Conservation (phyloP, 2,888 invertebrate genomes). For the Andrena marginata region DNA sequence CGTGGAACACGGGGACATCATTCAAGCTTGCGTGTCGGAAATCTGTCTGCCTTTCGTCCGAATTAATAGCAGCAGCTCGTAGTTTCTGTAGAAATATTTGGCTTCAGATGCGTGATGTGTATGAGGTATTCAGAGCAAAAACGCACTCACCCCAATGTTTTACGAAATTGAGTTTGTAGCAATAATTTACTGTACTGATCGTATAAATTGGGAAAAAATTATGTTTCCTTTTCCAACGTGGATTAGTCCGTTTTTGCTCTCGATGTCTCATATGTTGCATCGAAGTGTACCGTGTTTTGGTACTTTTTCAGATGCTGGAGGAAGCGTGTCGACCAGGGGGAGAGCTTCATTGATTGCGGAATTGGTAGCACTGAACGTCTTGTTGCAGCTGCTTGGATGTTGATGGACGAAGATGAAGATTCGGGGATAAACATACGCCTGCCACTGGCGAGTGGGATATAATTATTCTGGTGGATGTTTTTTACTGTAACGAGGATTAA, state of each 20-base stretch:
- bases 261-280: neutral
- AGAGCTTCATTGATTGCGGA: constrained; percentile 3
- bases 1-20: too few relatives aligned
- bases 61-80: neutral
- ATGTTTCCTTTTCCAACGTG: too few relatives aligned
- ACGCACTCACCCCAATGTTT: too few relatives aligned
- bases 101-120: too few relatives aligned
- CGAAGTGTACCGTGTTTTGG: neutral
- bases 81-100: neutral
- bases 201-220: too few relatives aligned
- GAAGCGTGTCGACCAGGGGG: neutral
- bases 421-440: constrained; percentile 4
- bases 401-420: neutral
- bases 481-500: neutral
- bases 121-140: too few relatives aligned
- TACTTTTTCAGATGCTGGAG: constrained; percentile 32
- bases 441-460: neutral
- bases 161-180: too few relatives aligned
- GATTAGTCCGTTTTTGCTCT: too few relatives aligned
- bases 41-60: too few relatives aligned
- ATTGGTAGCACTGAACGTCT: constrained; percentile 15
- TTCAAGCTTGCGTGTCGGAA: too few relatives aligned
- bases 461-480: neutral
- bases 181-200: too few relatives aligned
- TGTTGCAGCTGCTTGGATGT: constrained; percentile 7